Conservation (phyloP, 2,113 vertebrate species). For the Gymnobelideus leadbeateri region DNA sequence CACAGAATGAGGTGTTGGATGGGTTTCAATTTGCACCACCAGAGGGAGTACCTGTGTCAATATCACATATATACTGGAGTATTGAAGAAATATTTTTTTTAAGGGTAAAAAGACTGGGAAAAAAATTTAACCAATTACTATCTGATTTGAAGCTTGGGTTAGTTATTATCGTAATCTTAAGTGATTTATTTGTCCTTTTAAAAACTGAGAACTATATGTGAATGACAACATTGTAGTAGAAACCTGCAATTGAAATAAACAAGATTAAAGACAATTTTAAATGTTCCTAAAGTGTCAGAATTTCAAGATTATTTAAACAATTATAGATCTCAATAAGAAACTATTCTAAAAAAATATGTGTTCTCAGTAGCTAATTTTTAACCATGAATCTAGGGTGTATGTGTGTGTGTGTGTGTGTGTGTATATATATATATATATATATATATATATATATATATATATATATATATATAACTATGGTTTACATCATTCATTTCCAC, state of each 20-base stretch:
- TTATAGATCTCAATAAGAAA: not conserved
- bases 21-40: not conserved
- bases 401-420: no score
- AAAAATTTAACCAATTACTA: not conserved
- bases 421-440: no score
- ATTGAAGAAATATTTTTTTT: slow-evolving; percentile 24
- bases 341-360: not conserved
- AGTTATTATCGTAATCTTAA: not conserved
- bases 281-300: not conserved
- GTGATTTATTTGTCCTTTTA: not conserved
- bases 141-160: not conserved
- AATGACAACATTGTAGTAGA: not conserved
- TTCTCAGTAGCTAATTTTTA: not conserved
- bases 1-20: slow-evolving; percentile 15
- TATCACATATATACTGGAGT: not conserved
- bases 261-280: not conserved
- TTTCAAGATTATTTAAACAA: not conserved
- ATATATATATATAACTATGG: no score
- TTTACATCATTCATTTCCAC: no score
- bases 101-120: not conserved
- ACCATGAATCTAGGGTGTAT: not conserved
- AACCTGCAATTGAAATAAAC: not conserved
- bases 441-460: no score
- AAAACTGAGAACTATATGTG: not conserved
- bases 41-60: not conserved